A percentile compares a stretch with the other conserved stretches of the same genome.
phyloP scores from a whole-genome alignment of 1,140 invertebrate species.

The Zophobas atratus region DNA sequence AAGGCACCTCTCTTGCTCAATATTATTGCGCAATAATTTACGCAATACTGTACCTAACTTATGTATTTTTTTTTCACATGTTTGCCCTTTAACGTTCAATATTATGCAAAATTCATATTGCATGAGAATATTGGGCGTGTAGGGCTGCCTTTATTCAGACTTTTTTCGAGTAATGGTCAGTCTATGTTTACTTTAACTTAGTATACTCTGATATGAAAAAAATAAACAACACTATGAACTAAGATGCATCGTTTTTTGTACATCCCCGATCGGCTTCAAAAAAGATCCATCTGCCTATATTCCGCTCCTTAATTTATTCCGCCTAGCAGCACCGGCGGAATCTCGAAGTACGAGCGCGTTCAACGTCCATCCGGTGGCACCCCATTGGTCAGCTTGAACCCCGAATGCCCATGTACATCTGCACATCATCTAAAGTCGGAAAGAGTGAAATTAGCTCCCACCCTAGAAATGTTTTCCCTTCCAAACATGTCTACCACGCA shows the following conservation, averaged over 20 bases:
- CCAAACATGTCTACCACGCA: no score
- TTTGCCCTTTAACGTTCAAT: constrained; percentile 36
- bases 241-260: constrained; percentile 9
- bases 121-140: constrained; percentile 46
- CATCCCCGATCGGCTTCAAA: no score
- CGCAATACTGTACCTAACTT: constrained; percentile 32
- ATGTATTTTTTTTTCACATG: constrained; percentile 34
- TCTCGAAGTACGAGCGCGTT: no score
- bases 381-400: no score
- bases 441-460: no score
- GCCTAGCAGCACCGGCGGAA: no score
- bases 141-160: constrained; percentile 48
- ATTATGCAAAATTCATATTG: constrained; percentile 34
- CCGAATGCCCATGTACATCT: no score
- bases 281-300: no score
- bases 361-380: no score
- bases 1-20: constrained; percentile 49
- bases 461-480: no score
- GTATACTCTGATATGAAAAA: constrained; percentile 62
- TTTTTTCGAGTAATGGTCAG: constrained; percentile 64
- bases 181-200: constrained; percentile 63
- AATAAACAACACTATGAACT: constrained; percentile 55
- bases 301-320: no score
- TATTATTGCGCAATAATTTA: constrained; percentile 44
- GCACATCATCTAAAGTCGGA: no score